These are phyloP conservation scores for Sylvicola cinctus DNA, from an alignment of 2,888 invertebrate species.

Conservation along the genomic window DNA sequence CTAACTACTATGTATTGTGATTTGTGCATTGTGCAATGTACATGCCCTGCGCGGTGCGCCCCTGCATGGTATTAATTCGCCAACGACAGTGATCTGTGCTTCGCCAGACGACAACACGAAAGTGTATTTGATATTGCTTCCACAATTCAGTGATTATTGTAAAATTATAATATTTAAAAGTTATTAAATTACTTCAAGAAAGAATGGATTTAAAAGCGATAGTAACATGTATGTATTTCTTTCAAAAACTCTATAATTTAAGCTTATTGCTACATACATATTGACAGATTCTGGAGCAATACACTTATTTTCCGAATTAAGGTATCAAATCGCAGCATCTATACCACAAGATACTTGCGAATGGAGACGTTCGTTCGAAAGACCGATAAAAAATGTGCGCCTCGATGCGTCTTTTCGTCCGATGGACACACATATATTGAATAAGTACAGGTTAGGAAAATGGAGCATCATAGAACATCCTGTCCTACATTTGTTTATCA, in stretches of 20 bases:
- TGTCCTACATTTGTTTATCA: slow-evolving; percentile 87
- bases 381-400: slow-evolving; percentile 66
- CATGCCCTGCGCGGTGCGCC: no score
- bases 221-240: slow-evolving; percentile 14
- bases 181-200: no score
- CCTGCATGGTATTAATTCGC: no score
- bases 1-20: no score
- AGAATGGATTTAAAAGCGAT: slow-evolving; percentile 21
- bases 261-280: no score
- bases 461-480: slow-evolving; percentile 71
- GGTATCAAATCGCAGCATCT: slow-evolving; percentile 52
- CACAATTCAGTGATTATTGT: no score
- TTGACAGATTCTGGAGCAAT: slow-evolving; percentile 62
- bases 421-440: slow-evolving; percentile 49
- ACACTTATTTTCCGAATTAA: slow-evolving; percentile 64
- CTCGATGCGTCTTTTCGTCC: slow-evolving; percentile 64
- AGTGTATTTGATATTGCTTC: no score
- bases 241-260: no score
- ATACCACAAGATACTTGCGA: slow-evolving; percentile 76
- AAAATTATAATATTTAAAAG: no score
- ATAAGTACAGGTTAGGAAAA: slow-evolving; percentile 42
- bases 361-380: slow-evolving; percentile 78
- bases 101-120: no score
- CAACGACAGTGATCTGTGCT: no score
- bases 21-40: no score